These are phyloP conservation scores for Megastigmus dorsalis DNA, from an alignment of 2,888 invertebrate genomes.

Conservation along the genomic window DNA sequence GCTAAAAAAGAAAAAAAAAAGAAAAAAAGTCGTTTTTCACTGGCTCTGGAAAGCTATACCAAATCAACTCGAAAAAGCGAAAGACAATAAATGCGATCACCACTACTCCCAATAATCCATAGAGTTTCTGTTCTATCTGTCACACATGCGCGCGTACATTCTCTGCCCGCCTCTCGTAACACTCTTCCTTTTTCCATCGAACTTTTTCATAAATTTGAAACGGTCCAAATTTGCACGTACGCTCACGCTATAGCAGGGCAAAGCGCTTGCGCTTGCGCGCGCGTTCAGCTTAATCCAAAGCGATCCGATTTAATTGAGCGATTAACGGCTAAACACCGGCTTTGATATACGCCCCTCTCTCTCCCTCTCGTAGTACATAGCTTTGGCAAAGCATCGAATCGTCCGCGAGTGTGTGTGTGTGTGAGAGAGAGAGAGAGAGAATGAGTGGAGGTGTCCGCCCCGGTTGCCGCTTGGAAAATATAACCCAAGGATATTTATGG, in stretches of 20 bases:
- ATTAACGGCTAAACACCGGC: conserved; percentile 72
- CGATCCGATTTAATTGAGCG: conserved; percentile 74
- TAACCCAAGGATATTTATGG: conserved; percentile 74
- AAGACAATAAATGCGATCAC: too few species aligned
- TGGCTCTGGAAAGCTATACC: too few species aligned
- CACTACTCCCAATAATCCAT: too few species aligned
- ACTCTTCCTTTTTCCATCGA: background rate
- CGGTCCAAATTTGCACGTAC: conserved; percentile 17
- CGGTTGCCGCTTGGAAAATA: conserved; percentile 67
- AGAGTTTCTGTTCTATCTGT: too few species aligned
- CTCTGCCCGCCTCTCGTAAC: too few species aligned
- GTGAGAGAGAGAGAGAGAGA: background rate
- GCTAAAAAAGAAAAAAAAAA: too few species aligned
- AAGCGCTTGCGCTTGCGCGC: background rate
- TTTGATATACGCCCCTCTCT: background rate
- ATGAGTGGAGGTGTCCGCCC: background rate
- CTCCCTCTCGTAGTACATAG: too few species aligned
- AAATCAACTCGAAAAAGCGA: too few species aligned
- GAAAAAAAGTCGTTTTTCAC: too few species aligned
- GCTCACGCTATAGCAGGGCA: background rate
- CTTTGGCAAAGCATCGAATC: background rate
- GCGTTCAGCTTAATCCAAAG: conserved; percentile 44
- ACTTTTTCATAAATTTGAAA: conserved; percentile 46
- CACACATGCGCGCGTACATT: too few species aligned
- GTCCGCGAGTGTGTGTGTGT: background rate